A percentile compares a stretch with the other conserved stretches of the same genome.
Evolutionary conservation across 2,797 vertebrate genomes (phyloP).

Genomic region (Tokudaia muenninki): DNA sequence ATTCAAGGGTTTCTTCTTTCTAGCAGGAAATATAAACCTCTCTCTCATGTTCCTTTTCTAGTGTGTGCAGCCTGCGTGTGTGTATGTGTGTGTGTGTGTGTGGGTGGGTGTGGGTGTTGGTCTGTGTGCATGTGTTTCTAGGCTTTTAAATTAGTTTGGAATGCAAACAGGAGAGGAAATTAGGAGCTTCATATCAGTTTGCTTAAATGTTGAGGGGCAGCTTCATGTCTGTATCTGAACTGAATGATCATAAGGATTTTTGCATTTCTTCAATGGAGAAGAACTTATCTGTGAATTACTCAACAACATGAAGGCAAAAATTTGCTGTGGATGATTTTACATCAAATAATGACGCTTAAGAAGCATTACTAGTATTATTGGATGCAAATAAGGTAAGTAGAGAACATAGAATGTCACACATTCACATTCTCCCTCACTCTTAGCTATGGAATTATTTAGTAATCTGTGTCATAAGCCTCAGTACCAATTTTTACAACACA

Average conservation of each 20-base stretch:
- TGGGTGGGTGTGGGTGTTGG: neutral
- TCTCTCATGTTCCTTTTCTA: neutral
- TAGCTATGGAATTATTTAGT: neutral
- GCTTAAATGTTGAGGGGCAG: neutral
- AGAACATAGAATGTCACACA: conserved; percentile 20
- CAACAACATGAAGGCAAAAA: neutral
- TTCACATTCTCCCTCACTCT: neutral
- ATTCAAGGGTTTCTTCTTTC: neutral
- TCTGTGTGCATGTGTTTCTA: neutral
- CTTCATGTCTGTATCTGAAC: neutral
- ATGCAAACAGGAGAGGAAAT: neutral
- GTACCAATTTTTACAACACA: neutral
- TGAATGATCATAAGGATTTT: neutral
- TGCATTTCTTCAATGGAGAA: neutral
- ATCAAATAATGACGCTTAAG: neutral
- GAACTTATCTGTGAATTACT: neutral
- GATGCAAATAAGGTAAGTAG: neutral
- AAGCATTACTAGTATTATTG: neutral
- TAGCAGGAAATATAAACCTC: neutral
- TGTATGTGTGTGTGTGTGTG: neutral
- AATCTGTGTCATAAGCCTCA: neutral
- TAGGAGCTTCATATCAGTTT: neutral
- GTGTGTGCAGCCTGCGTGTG: neutral
- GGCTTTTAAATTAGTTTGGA: neutral
- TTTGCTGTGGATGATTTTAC: conserved; percentile 23